A percentile compares a stretch with the other conserved stretches of the same genome.
phyloP scores from a whole-genome alignment of 2,113 vertebrate species.

The Triplophysa siluroides region DNA sequence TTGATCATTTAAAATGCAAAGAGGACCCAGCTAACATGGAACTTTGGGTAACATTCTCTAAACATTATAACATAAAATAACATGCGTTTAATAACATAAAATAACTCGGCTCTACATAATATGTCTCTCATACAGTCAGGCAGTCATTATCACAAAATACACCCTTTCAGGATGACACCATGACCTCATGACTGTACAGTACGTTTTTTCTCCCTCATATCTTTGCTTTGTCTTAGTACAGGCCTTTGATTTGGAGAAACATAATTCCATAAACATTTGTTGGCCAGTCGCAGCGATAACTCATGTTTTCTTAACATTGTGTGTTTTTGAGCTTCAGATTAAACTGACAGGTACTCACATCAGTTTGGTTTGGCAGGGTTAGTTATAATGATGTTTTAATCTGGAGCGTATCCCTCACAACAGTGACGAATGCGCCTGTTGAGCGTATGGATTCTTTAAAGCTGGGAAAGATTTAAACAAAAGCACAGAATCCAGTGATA shows the following conservation, averaged over 20 bases:
- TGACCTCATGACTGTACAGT: not conserved
- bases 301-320: constrained; percentile 10
- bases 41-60: no score
- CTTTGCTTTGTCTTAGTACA: not conserved
- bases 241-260: not conserved
- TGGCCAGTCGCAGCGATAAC: not conserved
- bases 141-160: not conserved
- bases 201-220: not conserved
- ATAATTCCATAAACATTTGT: constrained; percentile 3
- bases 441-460: not conserved
- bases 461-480: not conserved
- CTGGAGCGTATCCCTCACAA: not conserved
- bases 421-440: not conserved
- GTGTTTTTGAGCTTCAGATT: not conserved
- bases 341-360: constrained; percentile 2
- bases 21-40: no score
- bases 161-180: not conserved
- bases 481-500: not conserved
- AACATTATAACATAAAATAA: no score
- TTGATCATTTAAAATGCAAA: not conserved
- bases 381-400: constrained; percentile 41
- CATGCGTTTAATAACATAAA: not conserved
- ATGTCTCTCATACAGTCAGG: not conserved
- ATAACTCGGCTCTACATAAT: not conserved
- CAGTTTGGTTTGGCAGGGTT: not conserved